These are phyloP conservation scores for Nomada fabriciana DNA, from an alignment of 2,888 invertebrate species.

Conservation along the genomic window DNA sequence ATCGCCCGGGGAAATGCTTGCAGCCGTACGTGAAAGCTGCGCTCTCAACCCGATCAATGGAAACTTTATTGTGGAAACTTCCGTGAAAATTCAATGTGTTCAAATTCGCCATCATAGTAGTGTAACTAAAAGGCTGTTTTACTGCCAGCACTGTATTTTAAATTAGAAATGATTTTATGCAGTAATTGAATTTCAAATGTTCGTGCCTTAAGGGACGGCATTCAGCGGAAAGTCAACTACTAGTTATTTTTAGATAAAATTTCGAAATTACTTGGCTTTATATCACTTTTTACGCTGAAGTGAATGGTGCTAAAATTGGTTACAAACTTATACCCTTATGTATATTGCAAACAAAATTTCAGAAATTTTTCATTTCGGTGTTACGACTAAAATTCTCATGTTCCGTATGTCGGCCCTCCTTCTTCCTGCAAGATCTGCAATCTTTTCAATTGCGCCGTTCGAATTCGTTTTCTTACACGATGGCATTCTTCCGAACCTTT, in stretches of 20 bases:
- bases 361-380: background rate
- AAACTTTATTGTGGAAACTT: constrained; percentile 10
- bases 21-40: constrained; percentile 18
- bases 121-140: background rate
- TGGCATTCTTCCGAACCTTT: too few relatives aligned
- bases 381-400: background rate
- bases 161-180: too few relatives aligned
- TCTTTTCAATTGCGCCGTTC: background rate
- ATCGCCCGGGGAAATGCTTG: constrained; percentile 1
- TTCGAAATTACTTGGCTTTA: too few relatives aligned
- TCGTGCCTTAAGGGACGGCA: too few relatives aligned
- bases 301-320: too few relatives aligned
- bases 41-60: constrained; percentile 24
- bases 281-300: too few relatives aligned
- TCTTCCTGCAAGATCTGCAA: background rate
- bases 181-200: too few relatives aligned
- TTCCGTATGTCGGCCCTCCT: background rate
- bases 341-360: background rate
- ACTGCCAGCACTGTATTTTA: too few relatives aligned
- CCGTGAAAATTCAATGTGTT: background rate
- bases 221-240: too few relatives aligned
- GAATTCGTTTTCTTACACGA: too few relatives aligned
- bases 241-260: too few relatives aligned
- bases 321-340: too few relatives aligned
- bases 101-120: constrained; percentile 16